Evolutionary conservation across 1,140 invertebrate genomes (phyloP).

Genomic region (Heliothis virescens): DNA sequence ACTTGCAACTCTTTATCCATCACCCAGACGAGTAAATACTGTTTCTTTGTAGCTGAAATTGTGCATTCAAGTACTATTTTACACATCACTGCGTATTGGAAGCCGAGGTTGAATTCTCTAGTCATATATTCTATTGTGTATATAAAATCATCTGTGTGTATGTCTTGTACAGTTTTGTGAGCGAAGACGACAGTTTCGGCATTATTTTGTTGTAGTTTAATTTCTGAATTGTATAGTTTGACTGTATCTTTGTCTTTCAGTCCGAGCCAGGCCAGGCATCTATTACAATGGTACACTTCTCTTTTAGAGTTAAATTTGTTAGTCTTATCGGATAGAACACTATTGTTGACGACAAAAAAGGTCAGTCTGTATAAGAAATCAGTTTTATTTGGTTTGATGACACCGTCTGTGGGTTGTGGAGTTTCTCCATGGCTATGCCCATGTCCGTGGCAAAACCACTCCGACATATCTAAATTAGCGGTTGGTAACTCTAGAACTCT

Average conservation of each 20-base stretch:
- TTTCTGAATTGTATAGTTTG: conserved; percentile 83
- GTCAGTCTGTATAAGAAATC: conserved; percentile 86
- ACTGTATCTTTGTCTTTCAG: conserved; percentile 75
- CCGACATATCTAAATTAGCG: conserved; percentile 84
- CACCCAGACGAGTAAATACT: conserved; percentile 86
- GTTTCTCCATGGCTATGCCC: conserved; percentile 55
- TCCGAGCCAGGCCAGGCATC: conserved; percentile 86
- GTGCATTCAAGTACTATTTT: conserved; percentile 83
- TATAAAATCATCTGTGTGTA: conserved; percentile 82
- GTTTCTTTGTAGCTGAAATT: conserved; percentile 71
- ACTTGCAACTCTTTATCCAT: conserved; percentile 87
- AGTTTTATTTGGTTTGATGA: conserved; percentile 76
- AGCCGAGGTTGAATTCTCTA: conserved; percentile 80
- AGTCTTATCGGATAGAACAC: conserved; percentile 72
- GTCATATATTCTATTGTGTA: conserved; percentile 82
- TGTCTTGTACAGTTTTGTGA: conserved; percentile 60
- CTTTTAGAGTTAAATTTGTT: conserved; percentile 80
- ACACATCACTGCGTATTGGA: conserved; percentile 82
- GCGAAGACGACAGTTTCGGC: conserved; percentile 64
- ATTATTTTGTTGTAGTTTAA: conserved; percentile 71
- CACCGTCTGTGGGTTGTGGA: conserved; percentile 53
- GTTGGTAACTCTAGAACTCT: conserved; percentile 86
- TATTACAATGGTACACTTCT: conserved; percentile 84
- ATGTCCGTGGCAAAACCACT: conserved; percentile 87
- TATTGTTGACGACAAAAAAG: conserved; percentile 81